Percentiles rank a stretch among this genome's conserved stretches.
Conservation (phyloP, 2,797 vertebrate species). For the Protonibea diacanthus region DNA sequence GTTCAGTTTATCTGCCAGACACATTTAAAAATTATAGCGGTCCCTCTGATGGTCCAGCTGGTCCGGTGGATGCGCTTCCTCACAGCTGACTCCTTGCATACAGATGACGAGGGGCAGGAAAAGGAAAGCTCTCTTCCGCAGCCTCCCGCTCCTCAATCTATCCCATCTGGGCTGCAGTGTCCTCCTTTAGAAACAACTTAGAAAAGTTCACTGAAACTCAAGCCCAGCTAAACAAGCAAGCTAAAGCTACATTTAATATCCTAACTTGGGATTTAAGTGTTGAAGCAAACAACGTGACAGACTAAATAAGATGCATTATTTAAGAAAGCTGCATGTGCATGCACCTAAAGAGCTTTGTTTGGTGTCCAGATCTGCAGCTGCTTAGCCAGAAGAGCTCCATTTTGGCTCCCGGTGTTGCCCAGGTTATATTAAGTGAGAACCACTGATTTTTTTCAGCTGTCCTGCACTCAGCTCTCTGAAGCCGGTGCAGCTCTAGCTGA, state of each 20-base stretch:
- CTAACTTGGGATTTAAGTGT: neutral
- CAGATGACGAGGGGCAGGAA: slow-evolving; percentile 45
- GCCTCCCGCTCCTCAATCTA: slow-evolving; percentile 1
- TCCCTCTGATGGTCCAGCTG: slow-evolving; percentile 2
- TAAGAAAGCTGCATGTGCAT: neutral
- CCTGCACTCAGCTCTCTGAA: neutral
- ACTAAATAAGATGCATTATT: neutral
- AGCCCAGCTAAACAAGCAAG: neutral
- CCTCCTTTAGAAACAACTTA: neutral
- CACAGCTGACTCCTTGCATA: slow-evolving; percentile 36
- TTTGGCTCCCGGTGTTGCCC: neutral
- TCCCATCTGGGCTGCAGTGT: slow-evolving; percentile 4
- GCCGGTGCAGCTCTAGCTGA: neutral
- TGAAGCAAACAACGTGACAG: neutral
- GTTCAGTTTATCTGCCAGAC: neutral
- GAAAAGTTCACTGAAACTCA: neutral
- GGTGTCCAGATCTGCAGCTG: neutral
- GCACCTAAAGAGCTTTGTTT: no score
- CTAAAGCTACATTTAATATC: neutral
- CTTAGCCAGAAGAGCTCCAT: neutral
- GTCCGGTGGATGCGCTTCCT: slow-evolving; percentile 29
- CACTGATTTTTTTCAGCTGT: slow-evolving; percentile 6
- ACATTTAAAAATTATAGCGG: neutral
- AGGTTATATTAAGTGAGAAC: slow-evolving; percentile 2
- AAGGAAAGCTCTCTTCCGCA: slow-evolving; percentile 23